Evolutionary conservation across 2,113 vertebrate genomes (phyloP), one percentile per base, ranked within the genome.

Genomic region (Chrysochloris asiatica): DNA sequence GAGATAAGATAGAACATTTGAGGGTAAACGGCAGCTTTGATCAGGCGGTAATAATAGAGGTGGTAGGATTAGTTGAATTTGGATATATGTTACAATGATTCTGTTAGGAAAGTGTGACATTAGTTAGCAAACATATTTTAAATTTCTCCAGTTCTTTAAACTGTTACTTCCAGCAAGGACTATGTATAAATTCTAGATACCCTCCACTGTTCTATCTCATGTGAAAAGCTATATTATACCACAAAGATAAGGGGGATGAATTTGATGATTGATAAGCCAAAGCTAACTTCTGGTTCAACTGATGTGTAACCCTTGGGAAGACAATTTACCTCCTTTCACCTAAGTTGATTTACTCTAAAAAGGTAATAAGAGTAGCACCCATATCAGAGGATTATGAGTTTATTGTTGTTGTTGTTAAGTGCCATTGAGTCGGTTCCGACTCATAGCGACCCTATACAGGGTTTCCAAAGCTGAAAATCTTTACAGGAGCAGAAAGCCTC

Each of bases 41-140:
- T 6, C 43, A 45, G 88, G 33, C 2, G 1, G 65, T 69, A 90
- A 67, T 72, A 48, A 67, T 2, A 9, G 65, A 85, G 38, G 67
- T 50, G 47, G 47, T 50, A 90, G 82, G 84, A 41, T 65, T 28
- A 30, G 83, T 19, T 67, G 86, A 54, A 73, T 93, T 72, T 75
- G 59, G 65, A 56, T 80, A 8, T 43, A 43, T 21, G 59, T 77
- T 77, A 86, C 19, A 65, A 30, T 2, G n/a, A 81, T 80, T 88
- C 80, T 72, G 50, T 54, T 86, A 83, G 89, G 43, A 78, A 95
- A 92, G 80, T 72, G 67, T 89, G 67, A 90, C 89, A 88, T 82
- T 72, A 81, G 61, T 65, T 69, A 73, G 17, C 52, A 41, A 24
- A 85, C 92, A 90, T 93, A 86, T 72, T 88, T 93, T 80, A 52